These are phyloP conservation scores for Corbicula japonica DNA, from an alignment of 2,888 invertebrate genomes.

Conservation along the genomic window DNA sequence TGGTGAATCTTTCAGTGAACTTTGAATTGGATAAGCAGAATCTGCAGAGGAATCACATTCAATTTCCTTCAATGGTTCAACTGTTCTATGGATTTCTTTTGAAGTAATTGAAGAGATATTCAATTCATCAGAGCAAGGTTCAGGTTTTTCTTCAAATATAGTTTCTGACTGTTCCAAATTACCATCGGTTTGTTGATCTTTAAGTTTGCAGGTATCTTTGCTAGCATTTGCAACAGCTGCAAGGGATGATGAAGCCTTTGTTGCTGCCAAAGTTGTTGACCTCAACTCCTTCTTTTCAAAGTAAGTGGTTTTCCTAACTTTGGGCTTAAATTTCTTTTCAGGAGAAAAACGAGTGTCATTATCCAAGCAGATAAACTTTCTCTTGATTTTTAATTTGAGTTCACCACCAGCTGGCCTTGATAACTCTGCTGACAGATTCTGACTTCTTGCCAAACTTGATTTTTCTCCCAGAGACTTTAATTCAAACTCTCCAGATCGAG, in stretches of 20 bases:
- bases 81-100: conserved; percentile 4
- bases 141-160: no score
- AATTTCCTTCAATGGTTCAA: conserved; percentile 17
- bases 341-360: not conserved
- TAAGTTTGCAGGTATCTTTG: conserved; percentile 11
- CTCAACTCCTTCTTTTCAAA: conserved; percentile 60
- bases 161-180: not conserved
- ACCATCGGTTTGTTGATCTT: conserved; percentile 1
- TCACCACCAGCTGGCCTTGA: conserved; percentile 37
- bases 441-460: conserved; percentile 43
- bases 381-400: conserved; percentile 54
- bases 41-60: conserved; percentile 63
- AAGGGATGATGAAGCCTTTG: conserved; percentile 55
- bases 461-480: conserved; percentile 24
- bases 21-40: not conserved
- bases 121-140: no score
- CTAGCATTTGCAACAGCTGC: conserved; percentile 31
- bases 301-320: not conserved
- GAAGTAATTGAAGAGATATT: no score
- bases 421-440: conserved; percentile 39
- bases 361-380: conserved; percentile 25
- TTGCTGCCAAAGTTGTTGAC: conserved; percentile 59
- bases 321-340: conserved; percentile 4
- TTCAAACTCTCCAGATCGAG: conserved; percentile 33
- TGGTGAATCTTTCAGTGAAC: not conserved